Base-by-base conservation (phyloP, 2,888 invertebrate species). In the Mythimna lalbum region DNA sequence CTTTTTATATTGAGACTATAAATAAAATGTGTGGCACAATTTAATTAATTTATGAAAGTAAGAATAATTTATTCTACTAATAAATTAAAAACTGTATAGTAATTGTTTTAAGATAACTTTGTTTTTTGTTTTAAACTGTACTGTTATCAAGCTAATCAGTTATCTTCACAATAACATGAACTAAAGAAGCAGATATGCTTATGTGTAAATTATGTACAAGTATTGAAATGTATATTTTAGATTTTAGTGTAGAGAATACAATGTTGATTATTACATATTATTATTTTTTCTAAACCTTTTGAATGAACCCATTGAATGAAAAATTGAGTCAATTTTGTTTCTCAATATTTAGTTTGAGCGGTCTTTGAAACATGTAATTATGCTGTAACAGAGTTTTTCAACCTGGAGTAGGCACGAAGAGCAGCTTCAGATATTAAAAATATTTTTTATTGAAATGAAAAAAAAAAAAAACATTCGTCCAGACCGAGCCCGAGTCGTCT, bases 181-280 rank as follows among this genome's bases (percentile, higher is more conserved):
- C 36, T 31, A 53, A 50, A 49, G 27, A 73, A 65, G 62, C 57
- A 62, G 56, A 61, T 53, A 52, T 60, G 49, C 23, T 31, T 39
- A 57, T 47, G 50, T 64, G 33, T 69, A 66, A 69, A 80, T 66
- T 43, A 62, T 66, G 63, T 63, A 63, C 17, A 52, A 74, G 23
- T 69, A 60, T 60, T 76, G 33, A 66, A 63, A 56, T 69, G 69
- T 78, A 69, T 66, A 80, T 66, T 69, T 63, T 76, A 76, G 79
- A 63, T 59, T n/a, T 43, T 76, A 80, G 80, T 57, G 52, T 78
- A 69, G 69, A 56, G 19, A 76, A 63, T 76, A 76, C 69, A 80
- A 53, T 62, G n/a, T 77, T 75, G 9, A 50, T 43, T 63, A 55
- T 60, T 67, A 67, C 14, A 43, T 19, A 12, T 17, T 0, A n/a